Conservation (phyloP, 2,113 vertebrate species). For the Callorhinus ursinus region DNA sequence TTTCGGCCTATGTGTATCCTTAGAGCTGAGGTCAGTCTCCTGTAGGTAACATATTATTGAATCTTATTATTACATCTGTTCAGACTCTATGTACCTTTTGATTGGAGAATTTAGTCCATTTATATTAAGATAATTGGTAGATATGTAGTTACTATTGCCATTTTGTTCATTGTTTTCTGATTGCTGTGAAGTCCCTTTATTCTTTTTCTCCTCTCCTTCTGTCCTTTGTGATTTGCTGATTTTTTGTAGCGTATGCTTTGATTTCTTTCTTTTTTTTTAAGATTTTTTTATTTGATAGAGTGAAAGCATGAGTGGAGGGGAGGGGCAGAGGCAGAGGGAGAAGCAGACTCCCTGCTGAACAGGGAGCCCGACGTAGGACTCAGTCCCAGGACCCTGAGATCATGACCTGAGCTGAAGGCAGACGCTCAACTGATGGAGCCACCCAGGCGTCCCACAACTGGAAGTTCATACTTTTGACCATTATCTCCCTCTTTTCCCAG, state of each 20-base stretch:
- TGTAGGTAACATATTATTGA: not conserved
- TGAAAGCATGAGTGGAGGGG: too few relatives aligned
- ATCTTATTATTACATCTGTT: not conserved
- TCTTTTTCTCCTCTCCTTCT: not conserved
- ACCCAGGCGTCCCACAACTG: too few relatives aligned
- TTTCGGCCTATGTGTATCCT: not conserved
- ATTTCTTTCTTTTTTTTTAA: not conserved
- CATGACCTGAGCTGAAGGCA: too few relatives aligned
- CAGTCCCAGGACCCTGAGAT: too few relatives aligned
- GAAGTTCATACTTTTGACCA: too few relatives aligned
- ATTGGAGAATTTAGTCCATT: not conserved
- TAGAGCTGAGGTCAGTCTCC: not conserved
- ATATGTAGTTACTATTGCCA: not conserved
- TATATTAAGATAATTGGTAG: not conserved
- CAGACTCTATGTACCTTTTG: not conserved
- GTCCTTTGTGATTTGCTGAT: not conserved
- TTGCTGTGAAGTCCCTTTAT: not conserved
- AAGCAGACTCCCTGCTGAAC: too few relatives aligned
- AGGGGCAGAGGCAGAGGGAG: too few relatives aligned
- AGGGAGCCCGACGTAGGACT: too few relatives aligned
- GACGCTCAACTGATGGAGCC: too few relatives aligned
- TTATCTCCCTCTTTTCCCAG: too few relatives aligned
- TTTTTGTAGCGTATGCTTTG: not conserved
- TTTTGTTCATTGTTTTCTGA: not conserved
- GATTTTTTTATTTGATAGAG: too few relatives aligned